Evolutionary conservation across 2,888 invertebrate species (phyloP), one percentile per base, ranked within the genome.

Genomic region (Cheilosia urbana): DNA sequence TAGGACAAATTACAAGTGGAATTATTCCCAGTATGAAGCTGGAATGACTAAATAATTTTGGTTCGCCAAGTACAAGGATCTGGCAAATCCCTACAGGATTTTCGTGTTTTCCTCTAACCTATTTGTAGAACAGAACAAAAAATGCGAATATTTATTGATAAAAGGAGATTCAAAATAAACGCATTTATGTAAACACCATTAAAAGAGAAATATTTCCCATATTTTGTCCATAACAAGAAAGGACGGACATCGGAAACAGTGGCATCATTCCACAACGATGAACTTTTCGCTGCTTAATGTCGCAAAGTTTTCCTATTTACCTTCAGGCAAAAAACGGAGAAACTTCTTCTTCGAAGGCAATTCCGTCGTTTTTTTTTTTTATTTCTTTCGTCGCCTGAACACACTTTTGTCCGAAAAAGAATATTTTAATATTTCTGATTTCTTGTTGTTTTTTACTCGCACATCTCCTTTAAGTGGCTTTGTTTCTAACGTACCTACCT

Each of bases 221-320:
- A 47, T 37, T 34, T 60, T 21, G n/a, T 30, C 30, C 30, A 11
- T 30, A 3, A n/a, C n/a, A 30, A 51, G 27, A 45, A 34, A 17
- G 17, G 21, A 34, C 5, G n/a, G 15, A 9, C 42, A 49, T 2
- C n/a, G 19, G 30, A 34, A 63, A 42, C n/a, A 34, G 27, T n/a
- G 34, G 27, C n/a, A 55, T 3, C 55, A 15, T 34, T 53, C 19
- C 7, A 53, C 42, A 55, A 34, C 53, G 45, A 60, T 68, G 57
- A 69, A 57, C 57, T 19, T 57, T 34, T 60, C 45, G 45, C 15
- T 47, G 47, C 62, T 65, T 76, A 65, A 76, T 81, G 73, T 55
- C 34, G 53, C 27, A 60, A 77, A 78, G 49, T 78, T 83, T 83
- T 73, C 77, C 60, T 68, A 78, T 83, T 77, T 78, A 83, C 68